These are phyloP conservation scores for Patella ulyssiponensis DNA, from an alignment of 2,888 invertebrate species.

Conservation along the genomic window DNA sequence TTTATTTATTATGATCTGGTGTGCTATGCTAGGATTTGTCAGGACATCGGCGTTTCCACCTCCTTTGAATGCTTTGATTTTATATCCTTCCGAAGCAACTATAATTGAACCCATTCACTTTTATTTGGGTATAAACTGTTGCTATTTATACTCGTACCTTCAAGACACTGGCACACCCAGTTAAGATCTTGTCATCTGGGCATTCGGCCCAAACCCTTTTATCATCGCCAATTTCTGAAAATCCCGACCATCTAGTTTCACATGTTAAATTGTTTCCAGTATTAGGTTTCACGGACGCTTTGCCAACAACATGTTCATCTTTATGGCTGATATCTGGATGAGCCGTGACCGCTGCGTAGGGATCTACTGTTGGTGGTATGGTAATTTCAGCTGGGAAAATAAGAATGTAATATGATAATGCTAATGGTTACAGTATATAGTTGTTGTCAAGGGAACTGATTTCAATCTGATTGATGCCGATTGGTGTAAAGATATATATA, in stretches of 20 bases:
- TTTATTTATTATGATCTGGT: no score
- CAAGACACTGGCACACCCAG: slow-evolving; percentile 30
- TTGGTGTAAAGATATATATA: no score
- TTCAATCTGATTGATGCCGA: no score
- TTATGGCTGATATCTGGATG: slow-evolving; percentile 28
- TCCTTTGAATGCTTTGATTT: no score
- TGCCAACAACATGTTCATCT: slow-evolving; percentile 21
- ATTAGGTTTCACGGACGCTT: background rate
- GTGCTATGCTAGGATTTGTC: no score
- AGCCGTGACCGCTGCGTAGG: slow-evolving; percentile 11
- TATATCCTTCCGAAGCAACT: no score
- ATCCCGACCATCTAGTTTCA: slow-evolving; percentile 25
- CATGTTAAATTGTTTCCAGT: slow-evolving; percentile 25
- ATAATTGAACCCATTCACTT: no score
- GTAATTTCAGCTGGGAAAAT: slow-evolving; percentile 17
- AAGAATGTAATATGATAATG: no score
- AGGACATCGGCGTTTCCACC: no score
- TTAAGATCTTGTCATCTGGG: slow-evolving; percentile 31
- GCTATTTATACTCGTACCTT: slow-evolving; percentile 19
- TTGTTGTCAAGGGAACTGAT: no score
- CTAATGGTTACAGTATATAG: no score
- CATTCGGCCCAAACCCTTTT: slow-evolving; percentile 28
- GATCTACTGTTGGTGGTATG: slow-evolving; percentile 16
- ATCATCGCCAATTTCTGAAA: slow-evolving; percentile 32
- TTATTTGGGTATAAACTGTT: no score